phyloP scores from a whole-genome alignment of 1,140 invertebrate species.

The Lamellibrachia luymesi region DNA sequence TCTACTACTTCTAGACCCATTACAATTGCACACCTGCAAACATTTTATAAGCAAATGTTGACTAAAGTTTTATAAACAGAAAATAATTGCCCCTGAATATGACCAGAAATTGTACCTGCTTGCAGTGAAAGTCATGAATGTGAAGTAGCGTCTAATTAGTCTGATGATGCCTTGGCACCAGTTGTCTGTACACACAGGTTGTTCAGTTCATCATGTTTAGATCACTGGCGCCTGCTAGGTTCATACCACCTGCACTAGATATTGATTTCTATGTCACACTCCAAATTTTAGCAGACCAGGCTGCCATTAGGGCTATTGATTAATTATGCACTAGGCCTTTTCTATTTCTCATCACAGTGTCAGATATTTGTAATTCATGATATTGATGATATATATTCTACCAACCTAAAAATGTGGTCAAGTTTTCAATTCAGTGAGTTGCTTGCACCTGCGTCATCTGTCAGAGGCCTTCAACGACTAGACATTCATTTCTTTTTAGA shows the following conservation, averaged over 20 bases:
- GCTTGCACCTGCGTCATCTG: background rate
- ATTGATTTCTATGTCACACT: background rate
- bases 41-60: no score
- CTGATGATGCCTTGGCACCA: background rate
- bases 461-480: background rate
- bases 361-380: background rate
- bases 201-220: background rate
- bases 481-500: no score
- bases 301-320: background rate
- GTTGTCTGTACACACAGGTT: background rate
- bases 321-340: background rate
- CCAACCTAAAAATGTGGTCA: background rate
- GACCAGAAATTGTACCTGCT: no score
- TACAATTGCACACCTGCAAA: no score
- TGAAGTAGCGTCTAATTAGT: no score
- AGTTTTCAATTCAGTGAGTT: background rate
- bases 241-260: background rate
- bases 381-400: background rate
- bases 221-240: background rate
- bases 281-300: background rate
- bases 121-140: no score
- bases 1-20: no score
- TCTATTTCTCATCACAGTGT: background rate
- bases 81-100: no score
- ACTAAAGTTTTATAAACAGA: no score